A percentile compares a stretch with the other conserved stretches of the same genome.
Conservation (phyloP, 2,888 invertebrate species). For the Mactromeris polynyma region DNA sequence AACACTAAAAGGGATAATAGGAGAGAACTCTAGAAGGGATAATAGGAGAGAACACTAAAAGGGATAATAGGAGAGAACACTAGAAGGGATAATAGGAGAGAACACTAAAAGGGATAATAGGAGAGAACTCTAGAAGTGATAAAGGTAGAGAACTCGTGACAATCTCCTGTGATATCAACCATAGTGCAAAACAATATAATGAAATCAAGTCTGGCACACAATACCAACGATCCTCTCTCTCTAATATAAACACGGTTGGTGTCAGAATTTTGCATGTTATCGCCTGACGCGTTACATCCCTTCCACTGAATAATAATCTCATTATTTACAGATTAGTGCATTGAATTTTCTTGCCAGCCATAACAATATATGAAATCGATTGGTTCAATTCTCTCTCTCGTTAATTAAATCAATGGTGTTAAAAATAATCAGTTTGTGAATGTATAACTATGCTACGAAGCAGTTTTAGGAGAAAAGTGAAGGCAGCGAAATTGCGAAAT, state of each 20-base stretch:
- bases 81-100: no score
- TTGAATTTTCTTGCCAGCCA: neutral
- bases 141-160: no score
- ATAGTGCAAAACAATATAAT: no score
- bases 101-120: no score
- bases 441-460: neutral
- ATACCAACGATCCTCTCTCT: no score
- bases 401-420: neutral
- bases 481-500: neutral
- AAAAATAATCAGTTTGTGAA: neutral
- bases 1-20: no score
- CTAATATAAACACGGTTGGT: neutral
- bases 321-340: neutral
- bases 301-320: neutral
- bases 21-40: no score
- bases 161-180: no score
- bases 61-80: no score
- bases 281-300: neutral
- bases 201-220: no score
- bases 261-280: neutral
- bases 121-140: no score
- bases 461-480: neutral
- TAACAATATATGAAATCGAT: constrained; percentile 12
- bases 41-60: no score
- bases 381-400: neutral